phyloP scores from a whole-genome alignment of 2,888 invertebrate species.

The Leucoptera coffeella region DNA sequence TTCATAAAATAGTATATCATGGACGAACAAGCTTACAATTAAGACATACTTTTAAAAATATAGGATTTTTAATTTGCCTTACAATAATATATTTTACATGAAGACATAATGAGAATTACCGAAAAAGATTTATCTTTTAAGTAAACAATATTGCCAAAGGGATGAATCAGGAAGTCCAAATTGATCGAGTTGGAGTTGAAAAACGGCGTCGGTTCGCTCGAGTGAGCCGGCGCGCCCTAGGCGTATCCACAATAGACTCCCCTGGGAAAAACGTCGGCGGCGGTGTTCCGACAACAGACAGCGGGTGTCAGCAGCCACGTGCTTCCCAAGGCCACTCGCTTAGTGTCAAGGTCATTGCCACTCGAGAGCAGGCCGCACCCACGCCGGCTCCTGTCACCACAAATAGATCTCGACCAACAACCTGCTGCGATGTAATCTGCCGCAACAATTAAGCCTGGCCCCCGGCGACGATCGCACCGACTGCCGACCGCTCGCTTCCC shows the following conservation, averaged over 20 bases:
- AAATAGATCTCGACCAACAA: slow-evolving; percentile 22
- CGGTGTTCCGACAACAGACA: slow-evolving; percentile 52
- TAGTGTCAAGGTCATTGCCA: slow-evolving; percentile 54
- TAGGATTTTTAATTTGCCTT: neutral
- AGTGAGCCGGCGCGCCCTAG: slow-evolving; percentile 14
- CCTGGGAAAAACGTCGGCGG: slow-evolving; percentile 44
- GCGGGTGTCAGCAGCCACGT: slow-evolving; percentile 49
- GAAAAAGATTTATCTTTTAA: no score
- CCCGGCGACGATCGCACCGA: slow-evolving; percentile 6
- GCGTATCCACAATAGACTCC: slow-evolving; percentile 45
- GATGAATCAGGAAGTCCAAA: neutral
- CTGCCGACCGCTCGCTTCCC: neutral
- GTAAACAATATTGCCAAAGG: neutral
- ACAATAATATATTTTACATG: neutral
- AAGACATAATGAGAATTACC: no score
- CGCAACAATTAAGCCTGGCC: slow-evolving; percentile 23
- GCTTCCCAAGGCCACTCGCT: slow-evolving; percentile 54
- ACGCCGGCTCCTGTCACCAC: slow-evolving; percentile 48
- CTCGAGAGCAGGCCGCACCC: slow-evolving; percentile 50
- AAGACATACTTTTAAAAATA: neutral
- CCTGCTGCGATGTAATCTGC: slow-evolving; percentile 20
- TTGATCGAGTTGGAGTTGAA: neutral
- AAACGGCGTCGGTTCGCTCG: neutral
- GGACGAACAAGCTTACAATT: no score
- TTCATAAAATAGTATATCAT: no score